Base-by-base conservation (phyloP, 2,888 invertebrate species). In the Flabesymbios commensalis region DNA sequence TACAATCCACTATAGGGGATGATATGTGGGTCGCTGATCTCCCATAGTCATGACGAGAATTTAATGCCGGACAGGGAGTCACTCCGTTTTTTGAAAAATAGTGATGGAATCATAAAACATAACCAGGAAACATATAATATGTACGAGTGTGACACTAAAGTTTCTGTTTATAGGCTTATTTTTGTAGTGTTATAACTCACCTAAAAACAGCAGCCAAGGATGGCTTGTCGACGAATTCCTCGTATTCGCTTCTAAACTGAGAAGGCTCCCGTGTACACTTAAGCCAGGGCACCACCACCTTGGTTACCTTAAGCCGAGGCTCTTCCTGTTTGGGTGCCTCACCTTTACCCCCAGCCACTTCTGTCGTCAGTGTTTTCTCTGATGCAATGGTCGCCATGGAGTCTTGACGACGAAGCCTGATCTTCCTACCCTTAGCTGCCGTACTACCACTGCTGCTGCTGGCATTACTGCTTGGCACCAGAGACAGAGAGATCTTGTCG, bases 231-330 rank as follows among this genome's bases (percentile, higher is more conserved):
- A 51, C 49, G 3, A 71, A 63, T 1, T 57, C 60, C 24, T 63
- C 64, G 72, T 73, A 77, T 52, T 69, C 58, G 28, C 70, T 69
- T 10, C 57, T 55, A 24, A 74, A 67, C 3, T 65, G 64, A 7
- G 68, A 64, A 1, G 78, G 75, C 48, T 75, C 74, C 0, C 57
- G 55, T 28, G 70, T 68, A 36, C 68, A 71, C 24, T 74, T 67
- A 42, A 75, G 69, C 76, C 76, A 78, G 1, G 79, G 79, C 22
- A 78, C 61, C 36, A 77, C 61, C 31, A 76, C 64, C 56, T 72
- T 73, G 39, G 31, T 28, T n/a, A 57, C 24, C 33, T 28, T n/a
- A n/a, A 48, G 48, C 22, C 47, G 29, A 14, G 32, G 45, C 26
- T 31, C 28, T 28, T 28, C n/a, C n/a, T n/a, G n/a, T n/a, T n/a